Evolutionary conservation across 1,140 invertebrate species (phyloP).

Genomic region (Drosophila bipectinata): DNA sequence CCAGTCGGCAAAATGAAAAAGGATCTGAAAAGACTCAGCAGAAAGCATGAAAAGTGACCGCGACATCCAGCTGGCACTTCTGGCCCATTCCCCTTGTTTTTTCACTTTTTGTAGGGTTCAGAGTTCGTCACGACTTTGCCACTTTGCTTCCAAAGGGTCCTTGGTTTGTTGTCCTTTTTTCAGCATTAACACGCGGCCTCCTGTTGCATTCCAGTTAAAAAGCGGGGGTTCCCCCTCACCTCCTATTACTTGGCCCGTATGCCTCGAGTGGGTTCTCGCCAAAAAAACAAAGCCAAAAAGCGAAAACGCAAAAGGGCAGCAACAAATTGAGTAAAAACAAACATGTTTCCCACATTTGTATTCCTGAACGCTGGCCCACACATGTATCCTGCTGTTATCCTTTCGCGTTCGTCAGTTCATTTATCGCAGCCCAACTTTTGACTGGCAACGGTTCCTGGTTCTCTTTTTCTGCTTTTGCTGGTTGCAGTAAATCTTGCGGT

Average conservation of each 20-base stretch:
- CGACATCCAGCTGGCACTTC: conserved; percentile 39
- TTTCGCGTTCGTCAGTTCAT: conserved; percentile 52
- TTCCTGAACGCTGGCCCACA: conserved; percentile 29
- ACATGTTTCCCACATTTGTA: conserved; percentile 45
- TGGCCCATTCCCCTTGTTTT: not conserved
- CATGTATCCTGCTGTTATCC: conserved; percentile 46
- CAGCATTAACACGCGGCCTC: conserved; percentile 65
- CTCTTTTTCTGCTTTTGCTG: conserved; percentile 8
- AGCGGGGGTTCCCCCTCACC: conserved; percentile 10
- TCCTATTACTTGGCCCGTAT: conserved; percentile 21
- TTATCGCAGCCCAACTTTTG: conserved; percentile 56
- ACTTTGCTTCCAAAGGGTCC: conserved; percentile 51
- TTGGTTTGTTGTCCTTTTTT: conserved; percentile 53
- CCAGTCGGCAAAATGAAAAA: conserved; percentile 24
- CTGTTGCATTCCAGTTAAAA: conserved; percentile 69
- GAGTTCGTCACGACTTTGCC: conserved; percentile 63
- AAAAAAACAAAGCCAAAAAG: conserved; percentile 39
- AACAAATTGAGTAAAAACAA: conserved; percentile 51
- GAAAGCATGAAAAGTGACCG: conserved; percentile 64
- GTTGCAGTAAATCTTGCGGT: conserved; percentile 46
- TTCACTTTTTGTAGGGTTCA: conserved; percentile 14
- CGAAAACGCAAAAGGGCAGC: conserved; percentile 42
- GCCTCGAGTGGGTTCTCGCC: conserved; percentile 39
- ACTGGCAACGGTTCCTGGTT: conserved; percentile 12
- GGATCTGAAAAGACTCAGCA: conserved; percentile 51